Evolutionary conservation across 2,797 vertebrate species (phyloP).

Genomic region (Enteromius paludinosus): DNA sequence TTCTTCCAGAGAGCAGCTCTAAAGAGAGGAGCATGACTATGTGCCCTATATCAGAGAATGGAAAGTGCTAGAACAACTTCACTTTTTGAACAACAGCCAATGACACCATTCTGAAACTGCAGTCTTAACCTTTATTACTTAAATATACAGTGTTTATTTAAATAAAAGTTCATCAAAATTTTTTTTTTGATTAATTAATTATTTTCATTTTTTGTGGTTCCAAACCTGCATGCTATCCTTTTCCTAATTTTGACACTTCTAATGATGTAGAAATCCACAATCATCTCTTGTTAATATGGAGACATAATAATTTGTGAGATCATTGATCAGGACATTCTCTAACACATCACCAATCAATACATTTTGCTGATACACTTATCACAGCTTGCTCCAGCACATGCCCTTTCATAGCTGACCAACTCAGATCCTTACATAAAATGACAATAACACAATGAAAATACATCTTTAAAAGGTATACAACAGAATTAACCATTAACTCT

Average conservation of each 20-base stretch:
- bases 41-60: constrained; percentile 45
- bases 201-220: no score
- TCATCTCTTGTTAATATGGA: constrained; percentile 5
- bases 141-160: constrained; percentile 10
- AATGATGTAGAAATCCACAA: neutral
- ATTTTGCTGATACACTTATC: constrained; percentile 23
- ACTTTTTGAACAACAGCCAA: constrained; percentile 9
- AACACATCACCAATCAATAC: constrained; percentile 30
- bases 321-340: constrained; percentile 35
- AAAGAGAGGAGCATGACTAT: constrained; percentile 43
- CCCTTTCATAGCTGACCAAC: constrained; percentile 2
- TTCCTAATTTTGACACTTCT: neutral
- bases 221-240: neutral
- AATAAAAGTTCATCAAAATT: neutral
- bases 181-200: no score
- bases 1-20: constrained; percentile 47
- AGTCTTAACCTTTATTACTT: neutral
- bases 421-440: constrained; percentile 27
- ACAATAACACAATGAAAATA: constrained; percentile 17
- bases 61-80: constrained; percentile 19
- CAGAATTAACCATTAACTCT: constrained; percentile 22
- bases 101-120: neutral
- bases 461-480: constrained; percentile 14
- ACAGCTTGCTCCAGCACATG: constrained; percentile 11
- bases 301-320: constrained; percentile 9